phyloP scores from a whole-genome alignment of 23 tunicate species.

The Diplosoma virens region DNA sequence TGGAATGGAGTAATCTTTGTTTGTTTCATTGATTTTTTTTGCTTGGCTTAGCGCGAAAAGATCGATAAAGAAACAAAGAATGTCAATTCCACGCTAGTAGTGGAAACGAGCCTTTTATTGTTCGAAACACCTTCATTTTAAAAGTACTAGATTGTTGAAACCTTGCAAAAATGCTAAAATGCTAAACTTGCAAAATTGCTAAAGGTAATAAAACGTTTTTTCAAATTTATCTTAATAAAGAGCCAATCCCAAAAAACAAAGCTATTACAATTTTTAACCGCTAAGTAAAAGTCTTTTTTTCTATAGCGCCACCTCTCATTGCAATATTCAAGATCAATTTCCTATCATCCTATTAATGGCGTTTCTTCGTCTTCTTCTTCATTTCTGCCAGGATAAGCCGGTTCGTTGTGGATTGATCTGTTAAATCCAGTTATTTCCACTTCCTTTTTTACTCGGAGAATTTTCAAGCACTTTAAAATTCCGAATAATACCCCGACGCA shows the following conservation, averaged over 20 bases:
- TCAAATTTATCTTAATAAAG: background rate
- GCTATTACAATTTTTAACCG: too few relatives aligned
- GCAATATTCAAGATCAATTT: background rate
- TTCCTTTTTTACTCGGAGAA: constrained; percentile 50
- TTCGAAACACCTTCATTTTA: too few relatives aligned
- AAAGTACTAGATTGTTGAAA: too few relatives aligned
- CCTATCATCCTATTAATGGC: too few relatives aligned
- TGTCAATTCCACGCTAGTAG: too few relatives aligned
- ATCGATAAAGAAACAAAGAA: too few relatives aligned
- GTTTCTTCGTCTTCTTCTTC: background rate
- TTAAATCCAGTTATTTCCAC: constrained; percentile 65
- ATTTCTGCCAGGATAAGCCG: constrained; percentile 67
- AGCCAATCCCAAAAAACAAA: background rate
- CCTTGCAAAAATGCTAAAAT: too few relatives aligned
- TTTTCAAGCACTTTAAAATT: constrained; percentile 22
- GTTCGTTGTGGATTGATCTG: constrained; percentile 76
- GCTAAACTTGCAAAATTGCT: background rate
- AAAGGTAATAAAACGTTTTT: background rate
- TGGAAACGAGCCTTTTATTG: too few relatives aligned
- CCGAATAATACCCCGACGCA: constrained; percentile 45
- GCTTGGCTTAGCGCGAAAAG: too few relatives aligned
- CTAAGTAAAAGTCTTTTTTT: too few relatives aligned
- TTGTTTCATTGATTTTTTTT: too few relatives aligned
- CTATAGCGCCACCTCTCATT: background rate
- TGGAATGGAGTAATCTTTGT: too few relatives aligned